Percentiles rank a stretch among this genome's conserved stretches.
Conservation (phyloP, 2,797 vertebrate genomes). For the Kryptolebias ocellatus region DNA sequence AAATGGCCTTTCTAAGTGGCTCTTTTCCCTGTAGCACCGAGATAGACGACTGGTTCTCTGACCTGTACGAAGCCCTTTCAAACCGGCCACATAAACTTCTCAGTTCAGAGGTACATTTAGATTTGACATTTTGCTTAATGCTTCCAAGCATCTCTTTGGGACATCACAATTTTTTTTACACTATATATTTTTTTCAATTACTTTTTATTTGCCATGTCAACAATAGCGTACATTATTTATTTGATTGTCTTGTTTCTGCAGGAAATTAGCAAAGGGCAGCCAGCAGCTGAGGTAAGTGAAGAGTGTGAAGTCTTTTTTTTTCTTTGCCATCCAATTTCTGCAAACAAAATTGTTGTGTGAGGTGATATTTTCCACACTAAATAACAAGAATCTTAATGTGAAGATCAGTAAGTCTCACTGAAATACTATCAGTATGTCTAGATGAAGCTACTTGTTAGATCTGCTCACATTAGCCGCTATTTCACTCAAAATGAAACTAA, state of each 20-base stretch:
- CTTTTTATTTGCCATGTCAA: background rate
- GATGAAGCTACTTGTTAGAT: no score
- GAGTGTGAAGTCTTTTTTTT: background rate
- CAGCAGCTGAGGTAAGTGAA: slow-evolving; percentile 44
- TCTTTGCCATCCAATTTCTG: background rate
- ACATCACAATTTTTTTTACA: background rate
- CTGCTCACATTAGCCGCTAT: no score
- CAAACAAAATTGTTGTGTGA: no score
- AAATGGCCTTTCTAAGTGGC: slow-evolving; percentile 10
- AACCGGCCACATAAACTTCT: slow-evolving; percentile 45
- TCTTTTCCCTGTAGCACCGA: slow-evolving; percentile 60
- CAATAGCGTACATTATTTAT: background rate
- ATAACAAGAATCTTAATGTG: no score
- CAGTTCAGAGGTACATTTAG: slow-evolving; percentile 52
- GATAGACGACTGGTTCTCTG: slow-evolving; percentile 70
- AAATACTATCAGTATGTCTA: no score
- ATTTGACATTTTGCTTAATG: background rate
- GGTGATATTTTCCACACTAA: no score
- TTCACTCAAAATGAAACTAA: no score
- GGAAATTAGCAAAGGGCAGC: slow-evolving; percentile 17
- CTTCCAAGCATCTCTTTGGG: background rate
- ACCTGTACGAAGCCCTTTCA: slow-evolving; percentile 63
- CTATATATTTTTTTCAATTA: background rate
- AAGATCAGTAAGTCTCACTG: no score
- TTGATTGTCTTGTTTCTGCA: slow-evolving; percentile 10